phyloP scores from a whole-genome alignment of 2,797 vertebrate genomes.

The Bradypodion pumilum region DNA sequence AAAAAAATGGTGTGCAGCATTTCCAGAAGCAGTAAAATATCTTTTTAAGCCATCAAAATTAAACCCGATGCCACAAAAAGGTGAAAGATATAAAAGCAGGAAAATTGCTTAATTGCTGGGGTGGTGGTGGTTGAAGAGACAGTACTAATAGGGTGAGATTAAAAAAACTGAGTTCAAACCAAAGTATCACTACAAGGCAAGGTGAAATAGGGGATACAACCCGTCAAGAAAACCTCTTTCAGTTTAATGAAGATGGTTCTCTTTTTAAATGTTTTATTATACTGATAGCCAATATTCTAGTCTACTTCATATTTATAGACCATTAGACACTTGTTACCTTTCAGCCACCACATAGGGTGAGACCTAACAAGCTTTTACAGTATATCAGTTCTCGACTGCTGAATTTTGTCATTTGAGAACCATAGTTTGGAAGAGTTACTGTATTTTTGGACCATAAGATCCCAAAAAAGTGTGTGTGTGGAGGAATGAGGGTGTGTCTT shows the following conservation, averaged over 20 bases:
- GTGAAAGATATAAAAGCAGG: not conserved
- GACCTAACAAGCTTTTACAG: not conserved
- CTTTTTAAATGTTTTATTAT: not conserved
- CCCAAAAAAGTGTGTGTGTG: no score
- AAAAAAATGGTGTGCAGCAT: fast-evolving
- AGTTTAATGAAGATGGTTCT: not conserved
- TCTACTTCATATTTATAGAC: not conserved
- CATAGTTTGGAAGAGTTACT: no score
- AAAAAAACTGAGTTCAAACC: conserved; percentile 12
- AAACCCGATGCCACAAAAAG: not conserved
- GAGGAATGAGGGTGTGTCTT: no score
- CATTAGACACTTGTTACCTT: no score
- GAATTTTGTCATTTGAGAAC: not conserved
- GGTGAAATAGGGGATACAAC: not conserved
- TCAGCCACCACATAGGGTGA: no score
- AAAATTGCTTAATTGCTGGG: fast-evolving
- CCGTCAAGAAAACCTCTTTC: not conserved
- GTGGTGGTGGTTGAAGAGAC: not conserved
- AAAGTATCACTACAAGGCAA: not conserved
- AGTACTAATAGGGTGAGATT: not conserved
- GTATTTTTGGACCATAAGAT: no score
- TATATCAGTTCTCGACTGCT: not conserved
- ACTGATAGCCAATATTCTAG: not conserved
- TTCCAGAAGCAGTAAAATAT: conserved; percentile 2
- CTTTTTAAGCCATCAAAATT: not conserved